Conservation (phyloP, 2,113 vertebrate genomes). For the Chionomys nivalis region DNA sequence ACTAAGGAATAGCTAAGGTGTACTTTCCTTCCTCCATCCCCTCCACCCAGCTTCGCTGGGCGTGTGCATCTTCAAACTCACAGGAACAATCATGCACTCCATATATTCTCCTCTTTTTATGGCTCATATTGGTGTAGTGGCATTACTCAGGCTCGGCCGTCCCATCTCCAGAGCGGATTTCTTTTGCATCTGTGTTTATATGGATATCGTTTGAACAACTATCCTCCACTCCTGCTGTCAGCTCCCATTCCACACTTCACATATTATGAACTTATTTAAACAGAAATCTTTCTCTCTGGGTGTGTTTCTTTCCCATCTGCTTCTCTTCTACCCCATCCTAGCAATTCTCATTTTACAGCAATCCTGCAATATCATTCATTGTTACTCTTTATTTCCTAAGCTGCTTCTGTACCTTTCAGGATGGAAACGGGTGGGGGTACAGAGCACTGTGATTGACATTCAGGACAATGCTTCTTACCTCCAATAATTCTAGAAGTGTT, state of each 20-base stretch:
- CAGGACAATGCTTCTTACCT: constrained; percentile 9
- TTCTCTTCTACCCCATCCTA: constrained; percentile 36
- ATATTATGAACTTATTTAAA: constrained; percentile 70
- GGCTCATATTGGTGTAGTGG: constrained; percentile 71
- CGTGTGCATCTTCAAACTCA: neutral
- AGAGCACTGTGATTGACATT: neutral
- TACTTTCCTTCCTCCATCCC: constrained; percentile 32
- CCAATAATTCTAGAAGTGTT: constrained; percentile 44
- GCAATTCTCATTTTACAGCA: constrained; percentile 66
- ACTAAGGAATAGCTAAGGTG: constrained; percentile 21
- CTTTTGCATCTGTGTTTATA: constrained; percentile 77
- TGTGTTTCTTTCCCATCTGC: constrained; percentile 62
- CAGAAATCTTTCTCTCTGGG: constrained; percentile 70
- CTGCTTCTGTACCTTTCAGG: constrained; percentile 37
- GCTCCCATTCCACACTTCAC: constrained; percentile 46
- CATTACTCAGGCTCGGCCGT: constrained; percentile 40
- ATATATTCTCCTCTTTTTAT: constrained; percentile 29
- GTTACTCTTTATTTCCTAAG: constrained; percentile 57
- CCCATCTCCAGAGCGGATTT: constrained; percentile 71
- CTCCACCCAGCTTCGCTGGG: constrained; percentile 56
- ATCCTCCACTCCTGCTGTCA: constrained; percentile 77
- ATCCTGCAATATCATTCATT: constrained; percentile 58
- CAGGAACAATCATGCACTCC: constrained; percentile 48
- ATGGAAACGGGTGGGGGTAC: neutral
- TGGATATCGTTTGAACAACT: constrained; percentile 77